Conservation (phyloP, 2,113 vertebrate species). For the Meleagris gallopavo region DNA sequence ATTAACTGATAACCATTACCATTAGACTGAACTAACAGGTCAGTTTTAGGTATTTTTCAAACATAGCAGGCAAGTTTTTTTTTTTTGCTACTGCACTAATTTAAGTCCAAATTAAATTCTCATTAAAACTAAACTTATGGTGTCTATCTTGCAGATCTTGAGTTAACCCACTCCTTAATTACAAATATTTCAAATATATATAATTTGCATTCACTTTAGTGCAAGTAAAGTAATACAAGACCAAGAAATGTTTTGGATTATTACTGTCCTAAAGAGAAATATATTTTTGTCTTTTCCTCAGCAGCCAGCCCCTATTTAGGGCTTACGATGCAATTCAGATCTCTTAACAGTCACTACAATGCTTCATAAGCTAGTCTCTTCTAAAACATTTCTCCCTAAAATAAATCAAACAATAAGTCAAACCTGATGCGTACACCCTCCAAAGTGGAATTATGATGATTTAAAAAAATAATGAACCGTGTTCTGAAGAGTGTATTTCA, state of each 20-base stretch:
- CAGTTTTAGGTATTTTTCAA: background rate
- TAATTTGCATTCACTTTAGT: background rate
- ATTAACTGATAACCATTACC: background rate
- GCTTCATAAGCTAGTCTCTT: background rate
- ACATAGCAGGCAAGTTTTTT: background rate
- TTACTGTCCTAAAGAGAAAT: background rate
- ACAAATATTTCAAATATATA: background rate
- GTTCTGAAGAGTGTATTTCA: background rate
- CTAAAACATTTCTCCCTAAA: background rate
- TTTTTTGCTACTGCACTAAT: background rate
- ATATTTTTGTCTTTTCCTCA: background rate
- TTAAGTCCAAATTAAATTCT: background rate
- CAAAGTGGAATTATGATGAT: background rate
- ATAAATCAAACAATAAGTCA: slow-evolving; percentile 2
- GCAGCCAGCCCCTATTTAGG: background rate
- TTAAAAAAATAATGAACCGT: background rate
- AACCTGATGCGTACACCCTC: background rate
- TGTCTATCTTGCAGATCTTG: background rate
- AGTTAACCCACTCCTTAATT: background rate
- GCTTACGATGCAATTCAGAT: background rate
- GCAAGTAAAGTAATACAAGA: background rate
- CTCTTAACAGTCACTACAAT: background rate
- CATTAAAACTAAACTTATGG: background rate
- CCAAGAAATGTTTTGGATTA: background rate
- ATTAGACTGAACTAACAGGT: background rate